phyloP scores from a whole-genome alignment of 1,140 invertebrate genomes.

The Drosophila simulans region DNA sequence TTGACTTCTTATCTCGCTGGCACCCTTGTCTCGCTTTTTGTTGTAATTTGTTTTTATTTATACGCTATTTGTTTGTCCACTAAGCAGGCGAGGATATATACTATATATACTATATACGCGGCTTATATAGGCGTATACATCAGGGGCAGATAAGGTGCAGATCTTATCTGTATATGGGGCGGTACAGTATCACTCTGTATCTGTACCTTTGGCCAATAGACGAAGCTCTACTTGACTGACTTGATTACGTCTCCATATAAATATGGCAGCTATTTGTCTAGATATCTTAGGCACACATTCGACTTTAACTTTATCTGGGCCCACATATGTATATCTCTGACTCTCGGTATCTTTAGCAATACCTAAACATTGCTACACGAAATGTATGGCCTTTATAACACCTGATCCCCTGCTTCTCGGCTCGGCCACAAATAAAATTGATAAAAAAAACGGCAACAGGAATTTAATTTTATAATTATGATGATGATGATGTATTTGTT shows the following conservation, averaged over 20 bases:
- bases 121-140: constrained; percentile 18
- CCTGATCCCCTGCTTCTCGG: constrained; percentile 40
- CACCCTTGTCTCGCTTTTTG: background rate
- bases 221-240: constrained; percentile 54
- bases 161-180: constrained; percentile 41
- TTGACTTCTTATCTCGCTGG: constrained; percentile 36
- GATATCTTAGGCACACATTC: constrained; percentile 71
- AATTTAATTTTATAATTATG: constrained; percentile 79
- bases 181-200: constrained; percentile 25
- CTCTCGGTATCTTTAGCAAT: constrained; percentile 57
- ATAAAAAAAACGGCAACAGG: constrained; percentile 70
- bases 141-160: constrained; percentile 49
- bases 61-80: constrained; percentile 80
- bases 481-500: constrained; percentile 78
- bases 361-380: constrained; percentile 59
- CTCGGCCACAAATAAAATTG: constrained; percentile 71
- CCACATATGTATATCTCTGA: background rate
- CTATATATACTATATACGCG: constrained; percentile 2
- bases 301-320: constrained; percentile 40
- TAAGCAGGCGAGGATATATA: constrained; percentile 52
- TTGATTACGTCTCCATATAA: constrained; percentile 80
- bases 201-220: constrained; percentile 42
- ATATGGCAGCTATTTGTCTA: constrained; percentile 75
- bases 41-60: constrained; percentile 69
- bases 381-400: constrained; percentile 67